Conservation (phyloP, 2,113 vertebrate species). For the Tympanuchus pallidicinctus region DNA sequence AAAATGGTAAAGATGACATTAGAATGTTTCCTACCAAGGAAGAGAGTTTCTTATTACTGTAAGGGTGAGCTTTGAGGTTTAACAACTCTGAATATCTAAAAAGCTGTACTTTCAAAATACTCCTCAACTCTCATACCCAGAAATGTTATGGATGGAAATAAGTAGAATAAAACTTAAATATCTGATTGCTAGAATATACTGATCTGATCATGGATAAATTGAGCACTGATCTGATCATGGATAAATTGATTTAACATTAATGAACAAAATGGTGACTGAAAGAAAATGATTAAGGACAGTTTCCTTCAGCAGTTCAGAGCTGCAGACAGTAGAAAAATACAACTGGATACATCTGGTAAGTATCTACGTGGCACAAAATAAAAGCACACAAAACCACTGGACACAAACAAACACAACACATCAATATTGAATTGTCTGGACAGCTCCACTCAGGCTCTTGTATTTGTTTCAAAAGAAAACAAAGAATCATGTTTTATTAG, state of each 20-base stretch:
- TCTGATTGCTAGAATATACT: neutral
- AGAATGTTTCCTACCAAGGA: neutral
- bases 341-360: neutral
- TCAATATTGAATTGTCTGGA: neutral
- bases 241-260: slow-evolving; percentile 27
- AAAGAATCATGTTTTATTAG: neutral
- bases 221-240: neutral
- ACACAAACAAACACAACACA: neutral
- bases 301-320: neutral
- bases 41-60: neutral
- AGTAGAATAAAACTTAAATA: neutral
- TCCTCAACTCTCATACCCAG: neutral
- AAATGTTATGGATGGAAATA: neutral
- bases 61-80: neutral
- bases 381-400: neutral
- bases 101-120: neutral
- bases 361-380: neutral
- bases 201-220: neutral
- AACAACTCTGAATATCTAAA: neutral
- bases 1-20: neutral
- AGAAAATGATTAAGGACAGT: neutral
- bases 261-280: neutral
- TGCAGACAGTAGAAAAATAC: neutral
- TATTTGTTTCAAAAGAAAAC: neutral
- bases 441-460: neutral